Evolutionary conservation across 1,140 invertebrate genomes (phyloP).

Genomic region (Trinorchestia longiramus): DNA sequence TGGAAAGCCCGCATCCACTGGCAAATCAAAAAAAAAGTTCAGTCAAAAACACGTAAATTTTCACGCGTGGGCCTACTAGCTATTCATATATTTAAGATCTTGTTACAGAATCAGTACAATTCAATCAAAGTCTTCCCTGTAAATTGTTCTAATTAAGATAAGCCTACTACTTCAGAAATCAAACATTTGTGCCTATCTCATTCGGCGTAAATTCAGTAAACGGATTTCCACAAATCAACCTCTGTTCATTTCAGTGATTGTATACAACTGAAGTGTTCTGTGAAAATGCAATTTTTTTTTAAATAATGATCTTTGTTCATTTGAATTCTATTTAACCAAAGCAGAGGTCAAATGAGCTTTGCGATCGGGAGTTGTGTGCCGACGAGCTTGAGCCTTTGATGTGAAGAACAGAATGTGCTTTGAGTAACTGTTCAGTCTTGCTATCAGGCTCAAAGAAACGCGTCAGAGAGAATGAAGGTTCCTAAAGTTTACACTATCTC

Average conservation of each 20-base stretch:
- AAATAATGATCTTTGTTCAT: background rate
- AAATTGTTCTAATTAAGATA: background rate
- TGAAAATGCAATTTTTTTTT: background rate
- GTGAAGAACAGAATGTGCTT: background rate
- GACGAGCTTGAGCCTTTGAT: background rate
- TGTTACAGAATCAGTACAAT: background rate
- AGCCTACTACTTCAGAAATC: background rate
- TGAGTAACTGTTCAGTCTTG: background rate
- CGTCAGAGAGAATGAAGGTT: background rate
- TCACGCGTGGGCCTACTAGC: too few relatives aligned
- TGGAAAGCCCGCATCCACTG: too few relatives aligned
- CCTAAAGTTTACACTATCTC: background rate
- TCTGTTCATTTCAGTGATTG: background rate
- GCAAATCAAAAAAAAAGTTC: too few relatives aligned
- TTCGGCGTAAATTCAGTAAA: background rate
- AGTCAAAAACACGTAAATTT: too few relatives aligned
- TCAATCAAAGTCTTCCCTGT: background rate
- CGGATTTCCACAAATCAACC: background rate
- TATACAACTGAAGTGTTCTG: background rate
- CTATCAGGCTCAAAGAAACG: background rate
- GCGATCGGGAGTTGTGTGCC: background rate
- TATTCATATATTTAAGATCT: background rate
- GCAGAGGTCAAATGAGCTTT: background rate
- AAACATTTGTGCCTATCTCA: background rate
- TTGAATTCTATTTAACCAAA: background rate